Base-by-base conservation (phyloP, 2,888 invertebrate genomes). In the Lycophotia porphyrea region DNA sequence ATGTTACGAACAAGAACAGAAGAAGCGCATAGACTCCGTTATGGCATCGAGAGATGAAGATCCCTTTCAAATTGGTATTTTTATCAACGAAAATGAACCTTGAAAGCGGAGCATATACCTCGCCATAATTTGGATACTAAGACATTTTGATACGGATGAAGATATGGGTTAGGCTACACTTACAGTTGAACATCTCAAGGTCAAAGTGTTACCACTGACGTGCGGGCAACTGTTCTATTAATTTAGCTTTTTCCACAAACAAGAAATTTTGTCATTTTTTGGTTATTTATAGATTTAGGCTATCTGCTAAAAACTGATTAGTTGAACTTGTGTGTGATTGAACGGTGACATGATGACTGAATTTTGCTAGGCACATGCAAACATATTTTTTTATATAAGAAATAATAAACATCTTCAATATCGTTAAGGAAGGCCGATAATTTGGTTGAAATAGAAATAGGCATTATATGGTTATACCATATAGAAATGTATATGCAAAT, bases 1-100 rank as follows among this genome's bases (percentile, higher is more conserved):
- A 65, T 58, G 55, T 58, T 76, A 67, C 47, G 21, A 66, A 47
- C 9, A 39, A 74, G 39, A 64, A 47, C 31, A 66, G 74, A 42
- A 76, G 60, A 74, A 76, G 55, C 34, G 66, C 42, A 39, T 34
- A 77, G 39, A 9, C 27, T 65, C 21, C 21, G 31, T 36, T 21
- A 47, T 63, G 55, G 21, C 31, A 52, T n/a, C 5, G 61, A 39
- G 61, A 74, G 34, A 24, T 77, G 76, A 36, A 76, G 11, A 47
- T 60, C 21, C 47, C 31, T 44, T 61, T 61, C 31, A 64, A 34
- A 31, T 13, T 18, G 34, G 63, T 39, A 34, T 71, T 34, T 44
- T 47, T 72, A 44, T 44, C 18, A 74, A 61, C 31, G 60, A 49
- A 76, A 61, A 60, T 52, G 49, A 49, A 31, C 18, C 15, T 61